phyloP scores from a whole-genome alignment of 2,888 invertebrate genomes.

The Euplexia lucipara region DNA sequence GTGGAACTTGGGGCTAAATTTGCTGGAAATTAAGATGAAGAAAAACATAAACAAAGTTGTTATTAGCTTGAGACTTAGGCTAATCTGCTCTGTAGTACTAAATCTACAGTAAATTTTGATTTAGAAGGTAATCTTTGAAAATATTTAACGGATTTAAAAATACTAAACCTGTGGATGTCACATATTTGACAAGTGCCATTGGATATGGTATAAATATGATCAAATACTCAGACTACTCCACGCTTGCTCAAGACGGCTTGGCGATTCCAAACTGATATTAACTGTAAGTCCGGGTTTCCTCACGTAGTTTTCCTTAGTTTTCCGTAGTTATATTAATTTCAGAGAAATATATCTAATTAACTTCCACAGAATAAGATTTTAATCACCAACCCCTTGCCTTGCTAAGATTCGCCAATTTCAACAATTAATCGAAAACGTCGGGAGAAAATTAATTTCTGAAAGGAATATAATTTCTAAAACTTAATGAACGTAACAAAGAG shows the following conservation, averaged over 20 bases:
- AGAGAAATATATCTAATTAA: slow-evolving; percentile 17
- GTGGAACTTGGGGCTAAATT: slow-evolving; percentile 48
- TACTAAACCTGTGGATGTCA: too few species aligned
- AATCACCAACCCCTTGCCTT: slow-evolving; percentile 53
- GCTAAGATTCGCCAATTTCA: slow-evolving; percentile 70
- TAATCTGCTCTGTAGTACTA: background rate
- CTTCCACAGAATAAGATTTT: slow-evolving; percentile 21
- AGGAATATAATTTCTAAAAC: slow-evolving; percentile 68
- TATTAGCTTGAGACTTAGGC: slow-evolving; percentile 5
- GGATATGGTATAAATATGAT: too few species aligned
- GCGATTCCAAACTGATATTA: too few species aligned
- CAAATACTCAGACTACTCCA: too few species aligned
- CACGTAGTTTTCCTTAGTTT: too few species aligned
- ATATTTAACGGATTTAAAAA: too few species aligned
- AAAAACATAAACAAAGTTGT: slow-evolving; percentile 8
- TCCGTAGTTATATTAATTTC: background rate
- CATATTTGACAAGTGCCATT: too few species aligned
- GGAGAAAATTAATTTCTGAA: slow-evolving; percentile 71
- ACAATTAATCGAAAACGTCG: slow-evolving; percentile 72
- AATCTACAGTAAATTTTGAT: background rate
- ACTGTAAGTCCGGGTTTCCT: too few species aligned
- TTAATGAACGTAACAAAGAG: slow-evolving; percentile 73
- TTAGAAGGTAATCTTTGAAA: too few species aligned
- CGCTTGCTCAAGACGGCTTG: too few species aligned
- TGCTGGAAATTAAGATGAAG: slow-evolving; percentile 18